Conservation (phyloP, 1,140 invertebrate species). For the Nasonia giraulti region DNA sequence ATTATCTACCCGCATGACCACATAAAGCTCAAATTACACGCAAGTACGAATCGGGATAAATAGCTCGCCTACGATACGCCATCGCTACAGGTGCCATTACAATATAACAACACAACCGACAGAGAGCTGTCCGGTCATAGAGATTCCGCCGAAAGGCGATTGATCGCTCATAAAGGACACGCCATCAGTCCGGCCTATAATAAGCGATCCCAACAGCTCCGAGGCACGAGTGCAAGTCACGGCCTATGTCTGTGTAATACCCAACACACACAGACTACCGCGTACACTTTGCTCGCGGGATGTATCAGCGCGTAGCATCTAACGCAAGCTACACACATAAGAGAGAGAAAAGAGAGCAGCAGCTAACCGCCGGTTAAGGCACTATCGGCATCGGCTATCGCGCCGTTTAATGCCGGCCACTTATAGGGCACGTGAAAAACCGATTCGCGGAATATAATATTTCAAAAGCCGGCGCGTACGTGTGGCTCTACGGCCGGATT, state of each 20-base stretch:
- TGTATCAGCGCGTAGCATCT: slow-evolving; percentile 43
- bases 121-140: background rate
- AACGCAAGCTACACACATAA: slow-evolving; percentile 12
- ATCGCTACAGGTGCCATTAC: no score
- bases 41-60: no score
- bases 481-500: background rate
- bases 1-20: no score
- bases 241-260: background rate
- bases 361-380: slow-evolving; percentile 52
- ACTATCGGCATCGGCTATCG: slow-evolving; percentile 54
- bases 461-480: slow-evolving; percentile 2
- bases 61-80: no score
- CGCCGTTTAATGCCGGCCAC: slow-evolving; percentile 56
- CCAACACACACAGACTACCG: background rate
- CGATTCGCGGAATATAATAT: slow-evolving; percentile 52
- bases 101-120: no score
- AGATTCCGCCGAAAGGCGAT: slow-evolving; percentile 24
- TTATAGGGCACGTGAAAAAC: slow-evolving; percentile 59
- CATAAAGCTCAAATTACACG: background rate
- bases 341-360: slow-evolving; percentile 23
- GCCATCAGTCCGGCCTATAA: slow-evolving; percentile 32
- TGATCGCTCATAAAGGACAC: slow-evolving; percentile 45
- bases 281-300: background rate
- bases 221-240: slow-evolving; percentile 14
- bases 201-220: slow-evolving; percentile 30